A percentile compares a stretch with the other conserved stretches of the same genome.
Evolutionary conservation across 1,140 invertebrate genomes (phyloP).

Genomic region (Leptinotarsa undecemlineata): DNA sequence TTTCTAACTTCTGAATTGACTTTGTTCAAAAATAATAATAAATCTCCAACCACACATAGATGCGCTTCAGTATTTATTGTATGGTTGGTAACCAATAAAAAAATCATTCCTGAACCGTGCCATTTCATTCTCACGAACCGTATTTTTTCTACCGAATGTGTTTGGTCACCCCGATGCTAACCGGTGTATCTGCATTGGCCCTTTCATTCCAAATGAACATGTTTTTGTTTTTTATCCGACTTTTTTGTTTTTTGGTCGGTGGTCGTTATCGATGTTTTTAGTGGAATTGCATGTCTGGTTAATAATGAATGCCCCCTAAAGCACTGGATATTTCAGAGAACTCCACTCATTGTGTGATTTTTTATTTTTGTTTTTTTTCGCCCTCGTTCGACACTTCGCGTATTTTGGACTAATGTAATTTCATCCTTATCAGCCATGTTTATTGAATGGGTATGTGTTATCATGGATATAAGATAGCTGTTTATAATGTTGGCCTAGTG

Average conservation of each 20-base stretch:
- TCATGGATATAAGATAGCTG: too few species aligned
- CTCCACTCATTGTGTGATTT: conserved; percentile 49
- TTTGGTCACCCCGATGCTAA: conserved; percentile 8
- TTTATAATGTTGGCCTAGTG: too few species aligned
- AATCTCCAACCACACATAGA: too few species aligned
- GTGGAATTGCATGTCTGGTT: conserved; percentile 52
- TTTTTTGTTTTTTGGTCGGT: conserved; percentile 36
- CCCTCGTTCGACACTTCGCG: conserved; percentile 15
- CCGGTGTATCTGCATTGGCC: conserved; percentile 23
- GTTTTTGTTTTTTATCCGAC: conserved; percentile 36
- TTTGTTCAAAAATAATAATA: too few species aligned
- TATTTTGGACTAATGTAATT: conserved; percentile 15
- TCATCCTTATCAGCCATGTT: too few species aligned
- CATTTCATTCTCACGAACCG: too few species aligned
- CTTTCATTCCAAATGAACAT: conserved; percentile 34
- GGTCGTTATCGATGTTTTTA: conserved; percentile 54
- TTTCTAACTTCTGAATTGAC: too few species aligned
- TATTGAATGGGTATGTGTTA: too few species aligned
- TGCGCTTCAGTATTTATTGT: too few species aligned
- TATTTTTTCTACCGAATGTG: not conserved
- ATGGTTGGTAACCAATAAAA: too few species aligned
- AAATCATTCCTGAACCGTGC: too few species aligned
- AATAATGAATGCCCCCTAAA: conserved; percentile 50
- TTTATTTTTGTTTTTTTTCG: conserved; percentile 50
- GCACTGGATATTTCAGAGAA: conserved; percentile 49